Percentiles rank a stretch among this genome's conserved stretches.
Conservation (phyloP, 2,113 vertebrate genomes). For the Perognathus longimembris region DNA sequence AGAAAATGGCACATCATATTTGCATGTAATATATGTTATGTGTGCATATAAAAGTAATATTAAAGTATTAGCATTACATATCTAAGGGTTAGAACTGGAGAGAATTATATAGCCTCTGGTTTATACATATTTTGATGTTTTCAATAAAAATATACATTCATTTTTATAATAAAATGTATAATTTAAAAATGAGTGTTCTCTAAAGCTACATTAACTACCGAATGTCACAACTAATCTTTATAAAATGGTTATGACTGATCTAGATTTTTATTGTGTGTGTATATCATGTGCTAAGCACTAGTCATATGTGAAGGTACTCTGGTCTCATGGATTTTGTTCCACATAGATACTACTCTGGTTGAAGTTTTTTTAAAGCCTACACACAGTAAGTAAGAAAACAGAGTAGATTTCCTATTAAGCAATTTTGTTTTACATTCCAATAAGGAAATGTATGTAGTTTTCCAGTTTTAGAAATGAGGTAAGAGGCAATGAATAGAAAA, state of each 20-base stretch:
- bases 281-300: background rate
- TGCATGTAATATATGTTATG: background rate
- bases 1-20: background rate
- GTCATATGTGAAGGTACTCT: background rate
- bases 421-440: background rate
- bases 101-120: background rate
- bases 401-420: background rate
- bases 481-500: background rate
- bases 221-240: background rate
- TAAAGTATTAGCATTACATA: background rate
- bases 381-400: background rate
- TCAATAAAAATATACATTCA: background rate
- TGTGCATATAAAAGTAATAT: background rate
- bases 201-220: background rate
- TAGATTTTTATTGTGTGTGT: background rate
- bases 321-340: background rate
- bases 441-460: conserved; percentile 13
- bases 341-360: background rate
- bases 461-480: background rate
- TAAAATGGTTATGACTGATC: background rate
- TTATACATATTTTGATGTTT: background rate
- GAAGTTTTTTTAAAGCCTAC: background rate
- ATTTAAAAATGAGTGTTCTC: background rate
- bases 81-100: background rate
- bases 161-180: conserved; percentile 25